Evolutionary conservation across 2,888 invertebrate species (phyloP), one percentile per base, ranked within the genome.

Genomic region (Calliopum simillimum): DNA sequence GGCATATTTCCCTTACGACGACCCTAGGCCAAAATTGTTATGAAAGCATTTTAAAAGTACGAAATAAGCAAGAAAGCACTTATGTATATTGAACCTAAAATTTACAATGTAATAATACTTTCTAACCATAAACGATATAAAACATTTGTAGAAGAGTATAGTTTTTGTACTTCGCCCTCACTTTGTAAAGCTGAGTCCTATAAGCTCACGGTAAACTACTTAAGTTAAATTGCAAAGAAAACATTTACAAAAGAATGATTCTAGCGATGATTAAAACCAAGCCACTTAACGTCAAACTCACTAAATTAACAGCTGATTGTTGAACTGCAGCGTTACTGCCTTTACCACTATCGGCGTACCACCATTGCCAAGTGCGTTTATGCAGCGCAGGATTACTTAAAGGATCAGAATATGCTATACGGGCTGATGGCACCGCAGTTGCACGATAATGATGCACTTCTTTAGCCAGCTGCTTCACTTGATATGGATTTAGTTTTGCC

Each of bases 351-450:
- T n/a, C n/a, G n/a, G 33, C 8, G 73, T 82, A 78, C 91, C 91
- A 91, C 81, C 87, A 88, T 12, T 87, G 86, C 91, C 91, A 91
- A 1, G 88, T 88, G 68, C 87, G 85, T 70, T 88, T 88, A 85
- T 88, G 89, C 11, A 85, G 78, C 0, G 76, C 77, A 0, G 91
- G 91, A 85, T 91, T 85, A 0, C 89, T 88, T 1, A 82, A 82
- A 0, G 87, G 83, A 79, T 91, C 91, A 1, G 81, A 76, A 0
- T 83, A 82, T 2, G 87, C 74, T 71, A 89, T 88, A 33, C 86
- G 83, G 2, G 77, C 84, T 2, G 88, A 84, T 1, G 86, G 82
- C 13, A 88, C 71, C 1, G 87, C 85, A 0, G 85, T 85, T 61
- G 84, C 76, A 14, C 87, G 85, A 71, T 87, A 86, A 69, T 87